Evolutionary conservation across 2,797 vertebrate species (phyloP).

Genomic region (Alosa sapidissima): DNA sequence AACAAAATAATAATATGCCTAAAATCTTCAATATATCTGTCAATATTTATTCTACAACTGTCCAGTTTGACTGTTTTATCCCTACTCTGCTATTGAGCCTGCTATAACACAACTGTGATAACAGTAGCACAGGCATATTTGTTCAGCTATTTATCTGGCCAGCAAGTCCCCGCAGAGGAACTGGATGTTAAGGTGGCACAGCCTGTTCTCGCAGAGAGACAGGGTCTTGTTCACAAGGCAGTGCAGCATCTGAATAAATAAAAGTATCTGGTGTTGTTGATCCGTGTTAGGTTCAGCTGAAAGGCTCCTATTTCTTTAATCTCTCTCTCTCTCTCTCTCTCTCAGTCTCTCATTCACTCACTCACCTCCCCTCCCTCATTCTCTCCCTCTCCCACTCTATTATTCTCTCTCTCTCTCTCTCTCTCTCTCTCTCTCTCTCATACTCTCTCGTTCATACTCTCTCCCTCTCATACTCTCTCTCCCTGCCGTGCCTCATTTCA

Average conservation of each 20-base stretch:
- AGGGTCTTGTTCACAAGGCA: conserved; percentile 67
- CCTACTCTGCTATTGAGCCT: neutral
- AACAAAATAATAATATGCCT: neutral
- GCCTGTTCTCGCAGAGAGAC: conserved; percentile 60
- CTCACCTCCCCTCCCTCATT: too few species aligned
- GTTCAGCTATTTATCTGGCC: conserved; percentile 46
- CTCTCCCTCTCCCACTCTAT: conserved; percentile 17
- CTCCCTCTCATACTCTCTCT: neutral
- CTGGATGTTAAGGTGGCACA: conserved; percentile 57
- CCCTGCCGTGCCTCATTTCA: conserved; percentile 31
- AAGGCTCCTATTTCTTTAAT: conserved; percentile 75
- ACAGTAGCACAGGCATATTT: conserved; percentile 11
- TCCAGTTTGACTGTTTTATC: neutral
- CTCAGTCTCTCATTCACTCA: neutral
- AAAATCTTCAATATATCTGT: neutral
- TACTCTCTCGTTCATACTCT: too few species aligned
- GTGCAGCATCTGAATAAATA: conserved; percentile 78
- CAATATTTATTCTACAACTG: neutral
- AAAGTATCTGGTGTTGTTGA: conserved; percentile 79
- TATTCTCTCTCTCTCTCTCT: conserved; percentile 58
- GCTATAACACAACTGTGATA: conserved; percentile 39
- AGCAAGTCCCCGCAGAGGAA: conserved; percentile 33
- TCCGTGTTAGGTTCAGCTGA: conserved; percentile 70
- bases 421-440: neutral
- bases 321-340: conserved; percentile 45